Evolutionary conservation across 2,888 invertebrate species (phyloP).

Genomic region (Nemotelus pantherinus): DNA sequence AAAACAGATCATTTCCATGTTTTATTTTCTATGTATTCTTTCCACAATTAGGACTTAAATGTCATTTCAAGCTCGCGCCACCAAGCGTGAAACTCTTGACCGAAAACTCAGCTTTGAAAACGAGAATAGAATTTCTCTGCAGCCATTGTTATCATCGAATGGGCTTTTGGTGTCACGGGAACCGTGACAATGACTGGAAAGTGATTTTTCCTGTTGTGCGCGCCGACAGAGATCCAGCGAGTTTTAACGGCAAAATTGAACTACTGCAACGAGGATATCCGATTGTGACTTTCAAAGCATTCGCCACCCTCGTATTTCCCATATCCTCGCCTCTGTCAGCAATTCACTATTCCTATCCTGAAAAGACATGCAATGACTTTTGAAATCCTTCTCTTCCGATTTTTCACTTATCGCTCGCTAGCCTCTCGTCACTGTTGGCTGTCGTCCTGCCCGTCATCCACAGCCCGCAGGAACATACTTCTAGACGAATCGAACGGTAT

Average conservation of each 20-base stretch:
- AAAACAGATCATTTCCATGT: too few species aligned
- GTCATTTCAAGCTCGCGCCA: too few species aligned
- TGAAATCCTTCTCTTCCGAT: slow-evolving; percentile 31
- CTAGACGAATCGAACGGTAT: too few species aligned
- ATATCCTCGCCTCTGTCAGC: not conserved
- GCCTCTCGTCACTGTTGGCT: not conserved
- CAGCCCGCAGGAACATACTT: too few species aligned
- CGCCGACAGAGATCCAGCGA: not conserved
- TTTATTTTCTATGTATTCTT: too few species aligned
- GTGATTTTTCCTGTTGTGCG: slow-evolving; percentile 33
- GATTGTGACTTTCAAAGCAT: slow-evolving; percentile 22
- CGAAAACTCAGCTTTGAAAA: too few species aligned
- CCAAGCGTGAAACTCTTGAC: too few species aligned
- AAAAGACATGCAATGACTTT: slow-evolving; percentile 36
- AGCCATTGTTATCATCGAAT: slow-evolving; percentile 2
- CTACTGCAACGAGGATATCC: not conserved
- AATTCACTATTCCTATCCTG: slow-evolving; percentile 12
- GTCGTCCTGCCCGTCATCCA: not conserved
- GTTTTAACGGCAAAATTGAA: not conserved
- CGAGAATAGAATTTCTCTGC: not conserved
- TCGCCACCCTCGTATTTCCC: too few species aligned
- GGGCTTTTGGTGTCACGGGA: slow-evolving; percentile 13
- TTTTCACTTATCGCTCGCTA: slow-evolving; percentile 23
- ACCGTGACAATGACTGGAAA: slow-evolving; percentile 17
- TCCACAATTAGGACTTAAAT: too few species aligned